phyloP scores from a whole-genome alignment of 1,140 invertebrate species.

The Neelides sp. region DNA sequence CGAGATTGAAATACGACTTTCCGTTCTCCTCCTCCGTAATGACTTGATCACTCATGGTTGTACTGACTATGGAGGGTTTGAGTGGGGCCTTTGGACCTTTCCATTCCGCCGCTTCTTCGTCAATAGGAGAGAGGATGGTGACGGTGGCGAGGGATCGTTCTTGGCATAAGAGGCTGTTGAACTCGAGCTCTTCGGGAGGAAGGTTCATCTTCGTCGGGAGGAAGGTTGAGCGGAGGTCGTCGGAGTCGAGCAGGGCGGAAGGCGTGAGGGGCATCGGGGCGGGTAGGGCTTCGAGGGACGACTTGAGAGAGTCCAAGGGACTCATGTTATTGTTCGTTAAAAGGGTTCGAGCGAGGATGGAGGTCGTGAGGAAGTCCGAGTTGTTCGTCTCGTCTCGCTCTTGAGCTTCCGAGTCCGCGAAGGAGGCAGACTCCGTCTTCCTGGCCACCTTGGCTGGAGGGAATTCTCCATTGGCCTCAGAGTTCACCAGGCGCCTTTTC shows the following conservation, averaged over 20 bases:
- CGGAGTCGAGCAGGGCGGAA: background rate
- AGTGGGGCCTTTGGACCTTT: background rate
- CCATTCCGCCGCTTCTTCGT: slow-evolving; percentile 11
- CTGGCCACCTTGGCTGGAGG: slow-evolving; percentile 7
- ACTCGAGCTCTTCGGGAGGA: too few species aligned
- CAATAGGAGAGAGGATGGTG: slow-evolving; percentile 26
- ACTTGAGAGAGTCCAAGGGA: slow-evolving; percentile 23
- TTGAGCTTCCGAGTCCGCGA: background rate
- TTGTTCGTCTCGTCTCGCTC: slow-evolving; percentile 17
- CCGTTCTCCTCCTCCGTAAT: slow-evolving; percentile 59
- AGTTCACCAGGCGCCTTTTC: slow-evolving; percentile 20
- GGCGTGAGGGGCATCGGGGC: slow-evolving; percentile 8
- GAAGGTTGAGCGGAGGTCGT: slow-evolving; percentile 17
- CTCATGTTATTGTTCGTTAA: background rate
- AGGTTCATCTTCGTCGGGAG: slow-evolving; percentile 17
- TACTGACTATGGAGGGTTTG: background rate
- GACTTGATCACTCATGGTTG: slow-evolving; percentile 16
- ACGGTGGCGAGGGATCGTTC: slow-evolving; percentile 12
- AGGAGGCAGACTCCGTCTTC: slow-evolving; percentile 1
- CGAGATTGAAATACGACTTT: slow-evolving; percentile 75
- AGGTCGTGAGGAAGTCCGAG: slow-evolving; percentile 29
- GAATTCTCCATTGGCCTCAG: slow-evolving; percentile 10
- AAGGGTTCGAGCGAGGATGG: slow-evolving; percentile 28
- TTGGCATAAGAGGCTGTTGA: slow-evolving; percentile 18
- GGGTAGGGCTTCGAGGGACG: slow-evolving; percentile 23